phyloP scores from a whole-genome alignment of 2,113 vertebrate species.

The Myxocyprinus asiaticus region DNA sequence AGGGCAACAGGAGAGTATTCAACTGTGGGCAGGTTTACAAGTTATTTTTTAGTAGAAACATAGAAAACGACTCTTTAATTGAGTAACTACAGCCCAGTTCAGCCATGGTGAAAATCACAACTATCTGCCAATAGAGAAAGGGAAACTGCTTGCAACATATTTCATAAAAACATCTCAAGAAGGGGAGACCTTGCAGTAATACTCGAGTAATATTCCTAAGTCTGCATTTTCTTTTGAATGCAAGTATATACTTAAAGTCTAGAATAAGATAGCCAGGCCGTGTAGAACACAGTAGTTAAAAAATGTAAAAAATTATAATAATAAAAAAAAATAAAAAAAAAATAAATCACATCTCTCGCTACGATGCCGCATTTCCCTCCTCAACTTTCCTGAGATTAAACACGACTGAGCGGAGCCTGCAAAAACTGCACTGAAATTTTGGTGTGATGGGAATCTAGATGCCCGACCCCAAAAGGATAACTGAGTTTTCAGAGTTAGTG shows the following conservation, averaged over 20 bases:
- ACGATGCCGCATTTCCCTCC: constrained; percentile 32
- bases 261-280: constrained; percentile 8
- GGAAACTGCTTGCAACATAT: too few relatives aligned
- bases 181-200: constrained; percentile 16
- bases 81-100: too few relatives aligned
- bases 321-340: too few relatives aligned
- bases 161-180: neutral
- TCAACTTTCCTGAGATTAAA: constrained; percentile 78
- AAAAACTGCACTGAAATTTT: constrained; percentile 61
- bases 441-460: constrained; percentile 72
- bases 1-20: constrained; percentile 21
- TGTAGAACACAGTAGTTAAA: constrained; percentile 54
- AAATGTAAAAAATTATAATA: neutral
- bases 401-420: constrained; percentile 30
- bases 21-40: too few relatives aligned
- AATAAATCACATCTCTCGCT: constrained; percentile 17
- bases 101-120: too few relatives aligned
- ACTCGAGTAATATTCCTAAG: constrained; percentile 1
- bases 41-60: too few relatives aligned
- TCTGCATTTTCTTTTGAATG: constrained; percentile 3
- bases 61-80: neutral
- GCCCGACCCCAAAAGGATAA: too few relatives aligned
- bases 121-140: too few relatives aligned
- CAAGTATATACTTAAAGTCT: constrained; percentile 34
- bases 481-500: neutral